Evolutionary conservation across 2,888 invertebrate species (phyloP), one percentile per base, ranked within the genome.

Genomic region (Dugesia japonica): DNA sequence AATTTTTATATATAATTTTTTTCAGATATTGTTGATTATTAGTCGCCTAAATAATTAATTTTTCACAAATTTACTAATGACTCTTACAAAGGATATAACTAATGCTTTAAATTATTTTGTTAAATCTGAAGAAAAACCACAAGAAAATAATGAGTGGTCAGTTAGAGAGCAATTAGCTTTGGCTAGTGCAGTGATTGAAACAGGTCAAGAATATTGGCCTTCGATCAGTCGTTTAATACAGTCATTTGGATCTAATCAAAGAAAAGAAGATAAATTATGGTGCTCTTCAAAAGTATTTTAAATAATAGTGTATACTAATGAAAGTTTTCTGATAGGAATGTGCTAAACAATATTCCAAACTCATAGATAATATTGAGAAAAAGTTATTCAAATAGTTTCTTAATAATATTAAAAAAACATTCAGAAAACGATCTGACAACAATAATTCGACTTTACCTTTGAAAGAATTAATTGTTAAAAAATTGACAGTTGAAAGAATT

Each of bases 391-490:
- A 20, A 4, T 56, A 20, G 1, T n/a, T 56, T 20, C 1, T 13
- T 13, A 56, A 4, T 56, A 9, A 31, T 31, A 7, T 13, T n/a
- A 4, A 23, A 56, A 7, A 9, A 9, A 4, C 1, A 13, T 20
- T 56, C 17, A 56, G 56, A 56, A 56, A 56, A 56, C n/a, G 56
- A 13, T 56, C 56, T 20, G 56, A 56, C 17, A 56, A 20, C 7
- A 56, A 56, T 23, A 56, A 56, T 42, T 75, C 71, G 4, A 56
- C 27, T 42, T 27, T 75, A 23, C 28, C 75, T 26, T 75, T 42
- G 56, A 56, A 56, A 75, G 75, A 75, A 56, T 71, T 75, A 23
- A 42, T 75, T 17, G 75, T 75, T 28, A 75, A 75, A 28, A 42
- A 56, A 38, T 28, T 75, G 17, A 75, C 75, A 15, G 75, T 75